Percentiles rank a stretch among this genome's conserved stretches.
These are phyloP conservation scores for Ooceraea biroi DNA, from an alignment of 1,140 invertebrate genomes.

Conservation along the genomic window DNA sequence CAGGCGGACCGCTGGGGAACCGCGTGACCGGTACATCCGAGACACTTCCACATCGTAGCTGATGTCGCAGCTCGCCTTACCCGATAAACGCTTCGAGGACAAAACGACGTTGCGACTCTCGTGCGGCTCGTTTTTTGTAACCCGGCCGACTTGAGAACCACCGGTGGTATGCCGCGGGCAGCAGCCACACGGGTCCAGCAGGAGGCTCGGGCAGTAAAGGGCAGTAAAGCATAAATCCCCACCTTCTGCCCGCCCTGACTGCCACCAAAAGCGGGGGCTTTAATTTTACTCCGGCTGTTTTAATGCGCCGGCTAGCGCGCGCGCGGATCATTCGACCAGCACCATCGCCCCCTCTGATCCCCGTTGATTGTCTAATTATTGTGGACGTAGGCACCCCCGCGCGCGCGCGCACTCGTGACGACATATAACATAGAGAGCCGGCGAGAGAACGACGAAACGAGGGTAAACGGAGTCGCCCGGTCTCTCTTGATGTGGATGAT, in stretches of 20 bases:
- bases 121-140: slow-evolving; percentile 36
- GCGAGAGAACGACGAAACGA: neutral
- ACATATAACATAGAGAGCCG: slow-evolving; percentile 36
- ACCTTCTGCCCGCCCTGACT: neutral
- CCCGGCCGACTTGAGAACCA: slow-evolving; percentile 45
- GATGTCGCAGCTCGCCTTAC: slow-evolving; percentile 24
- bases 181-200: slow-evolving; percentile 13
- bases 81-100: slow-evolving; percentile 18
- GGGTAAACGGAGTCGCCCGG: slow-evolving; percentile 33
- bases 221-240: slow-evolving; percentile 62
- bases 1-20: slow-evolving; percentile 6
- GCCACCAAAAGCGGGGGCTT: slow-evolving; percentile 46
- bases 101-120: slow-evolving; percentile 15
- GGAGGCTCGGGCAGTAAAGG: slow-evolving; percentile 37
- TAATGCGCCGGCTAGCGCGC: slow-evolving; percentile 20
- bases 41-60: neutral
- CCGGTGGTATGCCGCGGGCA: slow-evolving; percentile 23
- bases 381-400: slow-evolving; percentile 35
- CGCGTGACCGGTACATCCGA: slow-evolving; percentile 1
- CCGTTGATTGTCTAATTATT: slow-evolving; percentile 76
- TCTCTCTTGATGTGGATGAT: neutral
- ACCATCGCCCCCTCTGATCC: slow-evolving; percentile 60
- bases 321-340: slow-evolving; percentile 19
- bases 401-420: neutral
- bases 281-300: slow-evolving; percentile 62